Base-by-base conservation (phyloP, 2,113 vertebrate genomes). In the Catharus bicknelli region DNA sequence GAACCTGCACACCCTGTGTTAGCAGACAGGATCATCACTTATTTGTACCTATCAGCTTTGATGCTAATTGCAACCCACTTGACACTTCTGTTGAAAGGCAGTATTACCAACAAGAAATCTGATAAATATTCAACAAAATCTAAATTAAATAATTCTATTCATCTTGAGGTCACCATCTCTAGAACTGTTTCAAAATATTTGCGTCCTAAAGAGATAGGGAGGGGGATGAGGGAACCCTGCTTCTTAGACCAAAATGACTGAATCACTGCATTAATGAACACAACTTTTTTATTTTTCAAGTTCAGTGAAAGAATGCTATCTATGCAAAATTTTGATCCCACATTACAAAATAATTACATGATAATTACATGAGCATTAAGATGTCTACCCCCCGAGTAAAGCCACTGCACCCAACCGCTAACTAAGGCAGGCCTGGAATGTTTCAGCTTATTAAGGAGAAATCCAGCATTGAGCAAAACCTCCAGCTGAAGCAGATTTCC, bases 261-360 rank as follows among this genome's bases (percentile, higher is more conserved):
- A 72, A 91, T 78, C n/a, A 29, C 40, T 84, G 54, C 77, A 76
- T 92, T 74, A 89, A 94, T 82, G 86, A 92, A 83, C 81, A 74
- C 34, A 70, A 90, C 70, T 95, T 90, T 81, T 68, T 66, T 90
- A 88, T 93, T 96, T 96, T 91, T 92, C 90, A 97, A 84, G 77
- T 94, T 89, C 86, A 36, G 50, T 70, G 93, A 94, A 93, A 97
- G 94, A 97, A 78, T 93, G 92, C 90, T 63, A 43, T 93, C 86
- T 43, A 94, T 95, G 96, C 96, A 97, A 96, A 96, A 97, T 95
- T 94, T 95, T 96, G 92, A 95, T 68, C 83, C 95, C 93, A 90
- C 89, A 89, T 95, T 96, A 95, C 96, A 96, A 93, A 96, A 93
- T 97, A 97, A 97, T 96, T 91, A 96, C 96, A 95, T 70, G 91